Base-by-base conservation (phyloP, 2,797 vertebrate genomes). In the Pygocentrus nattereri region DNA sequence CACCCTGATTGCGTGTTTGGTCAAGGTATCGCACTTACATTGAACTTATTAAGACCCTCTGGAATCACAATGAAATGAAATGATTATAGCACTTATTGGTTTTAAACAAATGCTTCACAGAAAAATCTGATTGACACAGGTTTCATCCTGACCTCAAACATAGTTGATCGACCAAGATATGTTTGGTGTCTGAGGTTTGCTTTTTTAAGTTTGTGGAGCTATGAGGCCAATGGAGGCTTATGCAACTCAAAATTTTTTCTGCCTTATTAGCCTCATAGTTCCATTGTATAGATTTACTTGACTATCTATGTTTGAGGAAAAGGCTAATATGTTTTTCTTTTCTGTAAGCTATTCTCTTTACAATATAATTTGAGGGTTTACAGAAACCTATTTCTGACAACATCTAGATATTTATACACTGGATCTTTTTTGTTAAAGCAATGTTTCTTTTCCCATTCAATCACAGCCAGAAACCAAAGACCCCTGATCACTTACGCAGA, bases 401-500 rank as follows among this genome's bases (percentile, higher is more conserved):
- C 5, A 31, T 15, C 5, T 15, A 44, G 5, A 0, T 56, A 12
- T 80, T 80, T 47, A n/a, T 69, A 54, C 54, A 3, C 21, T 19
- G 30, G 30, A 38, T 44, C 0, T 49, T 59, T 65, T 11, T 83
- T 70, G 81, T 16, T 62, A 78, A 74, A 74, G 38, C 23, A 0
- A 31, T 62, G 25, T 0, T 74, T 73, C 54, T 83, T 7, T 83
- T 85, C 87, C 64, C 84, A 70, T 58, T 61, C 52, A 83, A 2
- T 82, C 44, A 30, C 59, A 89, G 85, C 64, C 47, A 75, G 77
- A 83, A 85, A 50, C 18, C 79, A 76, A 15, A 70, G 83, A 0
- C 31, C 74, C 21, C 12, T 52, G 1, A 80, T 95, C 83, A 93
- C 86, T 13, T 92, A 94, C 78, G 82, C 88, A 10, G 91, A 92